Base-by-base conservation (phyloP, 1,140 invertebrate species). In the Drosophila kohkoa region DNA sequence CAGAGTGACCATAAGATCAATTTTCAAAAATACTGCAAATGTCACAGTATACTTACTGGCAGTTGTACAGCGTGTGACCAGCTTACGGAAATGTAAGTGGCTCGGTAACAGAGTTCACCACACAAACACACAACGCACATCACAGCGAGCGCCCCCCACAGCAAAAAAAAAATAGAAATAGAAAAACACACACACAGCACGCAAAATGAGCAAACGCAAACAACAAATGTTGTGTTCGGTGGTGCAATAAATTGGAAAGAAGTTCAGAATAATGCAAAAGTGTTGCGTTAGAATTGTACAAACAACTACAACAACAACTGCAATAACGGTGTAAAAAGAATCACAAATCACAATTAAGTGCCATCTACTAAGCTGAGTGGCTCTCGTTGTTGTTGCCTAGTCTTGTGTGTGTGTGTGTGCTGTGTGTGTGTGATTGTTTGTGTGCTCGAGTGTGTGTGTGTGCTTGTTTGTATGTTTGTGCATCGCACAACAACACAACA, bases 151-250 rank as follows among this genome's bases (percentile, higher is more conserved):
- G 58, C 49, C 51, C 35, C 30, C 51, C 51, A 57, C 49, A 70
- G 45, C 43, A 70, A 49, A 70, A 70, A 70, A 55, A 10, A 25
- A 25, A 25, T 25, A 25, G 20, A 25, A 25, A 25, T 25, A 25
- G 20, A 8, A 38, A 38, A 10, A 38, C 7, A 38, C 6, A 38
- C 32, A 32, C 32, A 32, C 32, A 32, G 45, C 57, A 75, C 58
- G 58, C 72, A 75, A 70, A 64, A 75, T 75, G 66, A 70, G 59
- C 71, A 60, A 72, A 72, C 64, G 72, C 72, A 75, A 75, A 70
- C 72, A 63, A 75, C 73, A 64, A 75, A 75, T 69, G 46, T 52
- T 64, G 46, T 51, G 30, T 57, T 57, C 58, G 57, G 57, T 75
- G 55, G 57, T 75, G 55, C 51, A 75, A 70, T 75, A 70, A 67